Evolutionary conservation across 2,888 invertebrate genomes (phyloP), one percentile per base, ranked within the genome.

Genomic region (Drepana falcataria): DNA sequence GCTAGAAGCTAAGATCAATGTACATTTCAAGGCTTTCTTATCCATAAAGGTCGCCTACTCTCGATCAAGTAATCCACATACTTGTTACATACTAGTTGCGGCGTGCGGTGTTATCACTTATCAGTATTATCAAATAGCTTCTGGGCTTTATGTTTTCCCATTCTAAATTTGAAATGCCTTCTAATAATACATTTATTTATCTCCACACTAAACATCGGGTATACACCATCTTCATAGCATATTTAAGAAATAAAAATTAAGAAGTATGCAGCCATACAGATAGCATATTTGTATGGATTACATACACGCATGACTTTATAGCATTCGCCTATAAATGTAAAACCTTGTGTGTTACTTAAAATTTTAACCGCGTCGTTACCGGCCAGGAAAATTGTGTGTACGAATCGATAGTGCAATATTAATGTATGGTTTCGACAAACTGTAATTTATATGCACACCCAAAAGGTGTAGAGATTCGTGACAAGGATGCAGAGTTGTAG

Each of bases 401-500:
- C n/a, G 37, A 51, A 40, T 41, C 41, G 51, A 41, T 51, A 21
- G 40, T 51, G 40, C 9, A 51, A 34, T 51, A 34, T 34, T 2
- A 51, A 49, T 40, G 51, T 40, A 9, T 33, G 51, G 40, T 51
- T 6, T 41, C 41, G 51, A 51, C 40, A 51, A 41, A 6, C 51
- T 51, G 41, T 33, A 33, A 51, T 41, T 51, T 51, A 41, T 34
- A 51, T 51, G 49, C 49, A 49, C 9, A 49, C 49, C 37, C 21
- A n/a, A 35, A 7, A 34, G 6, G 21, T 2, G 40, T 35, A 35
- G 44, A 7, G 35, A 7, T 49, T 35, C 59, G 60, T 60, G 65
- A 53, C 54, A 57, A 56, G 60, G 61, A 63, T 68, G 57, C 35
- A 56, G 35, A 59, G 57, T 52, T 21, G 21, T 21, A 21, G 21